Conservation (phyloP, 2,797 vertebrate species). For the Poecile montanus region DNA sequence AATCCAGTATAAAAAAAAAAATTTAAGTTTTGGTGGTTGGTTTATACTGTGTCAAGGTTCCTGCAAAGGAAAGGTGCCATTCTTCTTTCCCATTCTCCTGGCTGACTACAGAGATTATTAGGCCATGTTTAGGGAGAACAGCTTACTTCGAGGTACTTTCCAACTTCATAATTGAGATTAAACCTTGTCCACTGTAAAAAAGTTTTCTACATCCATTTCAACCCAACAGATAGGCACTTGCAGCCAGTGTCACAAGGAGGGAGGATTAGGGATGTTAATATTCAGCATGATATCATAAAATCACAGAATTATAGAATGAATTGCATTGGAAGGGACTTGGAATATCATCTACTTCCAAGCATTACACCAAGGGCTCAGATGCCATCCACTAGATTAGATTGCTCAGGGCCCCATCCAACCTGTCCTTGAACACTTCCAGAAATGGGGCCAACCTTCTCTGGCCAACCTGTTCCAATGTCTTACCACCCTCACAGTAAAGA, state of each 20-base stretch:
- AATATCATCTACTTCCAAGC: not conserved
- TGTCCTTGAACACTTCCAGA: not conserved
- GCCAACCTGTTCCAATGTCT: not conserved
- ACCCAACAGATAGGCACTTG: not conserved
- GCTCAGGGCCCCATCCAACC: not conserved
- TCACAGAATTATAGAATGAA: not conserved
- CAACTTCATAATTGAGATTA: not conserved
- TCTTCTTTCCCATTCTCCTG: not conserved
- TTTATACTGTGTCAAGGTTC: not conserved
- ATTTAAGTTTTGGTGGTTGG: not conserved
- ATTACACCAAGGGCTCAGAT: rapidly evolving
- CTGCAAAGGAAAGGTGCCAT: not conserved
- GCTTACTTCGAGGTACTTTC: not conserved
- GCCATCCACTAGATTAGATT: too few species aligned
- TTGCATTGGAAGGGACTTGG: not conserved
- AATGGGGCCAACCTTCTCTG: not conserved
- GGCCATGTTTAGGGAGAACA: not conserved
- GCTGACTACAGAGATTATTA: not conserved
- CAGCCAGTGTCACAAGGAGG: not conserved
- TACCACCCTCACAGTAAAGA: not conserved
- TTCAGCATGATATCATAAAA: not conserved
- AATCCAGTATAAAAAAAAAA: not conserved
- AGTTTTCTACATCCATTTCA: not conserved
- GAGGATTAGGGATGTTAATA: not conserved
- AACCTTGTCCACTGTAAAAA: not conserved